Percentiles rank a stretch among this genome's conserved stretches.
Conservation (phyloP, 2,888 invertebrate genomes). For the Ryuthela nishihirai region DNA sequence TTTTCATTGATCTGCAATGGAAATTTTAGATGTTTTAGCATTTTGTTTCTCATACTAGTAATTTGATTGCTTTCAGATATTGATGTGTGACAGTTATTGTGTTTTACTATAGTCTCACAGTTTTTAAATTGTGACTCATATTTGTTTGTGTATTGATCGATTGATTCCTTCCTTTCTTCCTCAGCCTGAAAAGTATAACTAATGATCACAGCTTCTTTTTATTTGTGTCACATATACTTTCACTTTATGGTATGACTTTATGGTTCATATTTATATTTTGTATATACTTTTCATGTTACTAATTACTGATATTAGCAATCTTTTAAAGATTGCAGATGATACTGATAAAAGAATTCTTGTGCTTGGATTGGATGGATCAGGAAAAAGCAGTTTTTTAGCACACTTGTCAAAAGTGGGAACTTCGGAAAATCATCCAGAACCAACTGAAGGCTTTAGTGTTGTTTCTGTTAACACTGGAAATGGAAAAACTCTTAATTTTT, state of each 20-base stretch:
- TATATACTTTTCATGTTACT: background rate
- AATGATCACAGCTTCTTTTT: no score
- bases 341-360: conserved; percentile 41
- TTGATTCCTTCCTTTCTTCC: no score
- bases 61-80: no score
- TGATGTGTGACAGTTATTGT: no score
- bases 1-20: no score
- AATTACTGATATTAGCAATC: background rate
- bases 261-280: background rate
- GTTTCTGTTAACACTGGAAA: conserved; percentile 39
- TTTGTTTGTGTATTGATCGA: no score
- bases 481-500: conserved; percentile 41
- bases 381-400: conserved; percentile 43
- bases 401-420: conserved; percentile 37
- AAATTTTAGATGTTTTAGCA: no score
- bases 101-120: no score
- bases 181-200: no score
- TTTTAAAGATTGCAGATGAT: conserved; percentile 7
- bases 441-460: conserved; percentile 44
- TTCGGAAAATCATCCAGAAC: conserved; percentile 13
- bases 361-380: conserved; percentile 43
- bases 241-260: background rate
- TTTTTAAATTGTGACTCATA: no score
- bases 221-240: no score
- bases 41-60: no score